Base-by-base conservation (phyloP, 2,113 vertebrate genomes). In the Antennarius striatus region DNA sequence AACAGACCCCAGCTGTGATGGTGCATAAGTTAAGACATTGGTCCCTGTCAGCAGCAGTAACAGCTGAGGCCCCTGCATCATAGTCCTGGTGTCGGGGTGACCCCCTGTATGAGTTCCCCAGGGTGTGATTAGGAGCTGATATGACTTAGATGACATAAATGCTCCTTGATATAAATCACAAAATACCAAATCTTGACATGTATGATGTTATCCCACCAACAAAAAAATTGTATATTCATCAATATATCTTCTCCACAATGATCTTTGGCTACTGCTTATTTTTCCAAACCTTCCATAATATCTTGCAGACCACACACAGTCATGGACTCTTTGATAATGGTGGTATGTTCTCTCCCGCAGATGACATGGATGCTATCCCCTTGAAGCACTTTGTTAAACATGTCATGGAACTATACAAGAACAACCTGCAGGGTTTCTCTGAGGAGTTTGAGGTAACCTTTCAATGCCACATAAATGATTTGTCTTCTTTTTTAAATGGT, bases 381-480 rank as follows among this genome's bases (percentile, higher is more conserved):
- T 95, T 98, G 77, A 97, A 96, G 90, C 96, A 96, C 88, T 98
- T 99, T 64, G 84, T 98, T 63, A 98, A 98, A 94, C 98, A 98
- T 88, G 91, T 98, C 85, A 93, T 94, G 90, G 95, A 98, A 79
- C 95, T 99, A 39, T 98, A 98, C 84, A 95, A 95, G 77, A 96
- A 97, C 90, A 98, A 95, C 93, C 94, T 98, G 80, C 97, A 96
- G 69, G 96, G 97, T 56, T 99, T 99, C 80, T 95, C 96, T 0
- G 95, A 99, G 86, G 97, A 99, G 84, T 99, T 99, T 88, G 97
- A 98, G 96, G 96, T 98, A 93, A 15, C 55, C n/a, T 56, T 28
- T 55, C 12, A 46, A 22, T 5, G 0, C 3, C 45, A 15, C 13
- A 42, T n/a, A 10, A 13, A 14, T 45, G 16, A 58, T 28, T 48